Base-by-base conservation (phyloP, 2,888 invertebrate species). In the Ochropacha duplaris region DNA sequence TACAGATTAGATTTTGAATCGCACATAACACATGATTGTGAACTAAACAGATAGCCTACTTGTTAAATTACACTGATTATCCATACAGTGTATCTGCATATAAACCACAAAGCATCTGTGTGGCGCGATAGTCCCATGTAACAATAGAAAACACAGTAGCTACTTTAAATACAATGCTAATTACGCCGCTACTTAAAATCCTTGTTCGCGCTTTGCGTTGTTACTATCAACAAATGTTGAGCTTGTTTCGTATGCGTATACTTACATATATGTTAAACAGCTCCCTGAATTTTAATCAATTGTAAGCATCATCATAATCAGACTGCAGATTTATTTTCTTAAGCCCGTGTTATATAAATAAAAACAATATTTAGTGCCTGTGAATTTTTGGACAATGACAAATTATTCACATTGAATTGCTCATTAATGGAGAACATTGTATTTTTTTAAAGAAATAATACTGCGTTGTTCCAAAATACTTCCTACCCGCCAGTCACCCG, bases 91-190 rank as follows among this genome's bases (percentile, higher is more conserved):
- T 44, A 44, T 44, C 16, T 19, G n/a, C 44, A 44, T 2, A 19
- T 19, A n/a, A 44, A 16, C 44, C 19, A 44, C 44, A 44, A 44
- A 44, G 44, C 19, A n/a, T 44, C 44, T 19, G 44, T 44, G 36
- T n/a, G 36, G 14, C 36, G 36, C n/a, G 44, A 44, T 44, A 44
- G n/a, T 44, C 5, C 44, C 19, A 44, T 44, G 44, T 44, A 19
- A 16, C n/a, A 44, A 44, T 44, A 44, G 44, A 44, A 44, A 44
- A 44, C 9, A 19, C 44, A 44, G 44, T 19, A 44, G 44, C 44
- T 44, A 44, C 44, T 44, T 44, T 44, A 44, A 44, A 44, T 44
- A 44, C 44, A 44, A 44, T 44, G 44, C 44, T 44, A 44, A 44
- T 44, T 44, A 44, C 44, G 9, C 44, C 16, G 44, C 44, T 44